Evolutionary conservation across 2,113 vertebrate species (phyloP), one percentile per base, ranked within the genome.

Genomic region (Manacus vitellinus): DNA sequence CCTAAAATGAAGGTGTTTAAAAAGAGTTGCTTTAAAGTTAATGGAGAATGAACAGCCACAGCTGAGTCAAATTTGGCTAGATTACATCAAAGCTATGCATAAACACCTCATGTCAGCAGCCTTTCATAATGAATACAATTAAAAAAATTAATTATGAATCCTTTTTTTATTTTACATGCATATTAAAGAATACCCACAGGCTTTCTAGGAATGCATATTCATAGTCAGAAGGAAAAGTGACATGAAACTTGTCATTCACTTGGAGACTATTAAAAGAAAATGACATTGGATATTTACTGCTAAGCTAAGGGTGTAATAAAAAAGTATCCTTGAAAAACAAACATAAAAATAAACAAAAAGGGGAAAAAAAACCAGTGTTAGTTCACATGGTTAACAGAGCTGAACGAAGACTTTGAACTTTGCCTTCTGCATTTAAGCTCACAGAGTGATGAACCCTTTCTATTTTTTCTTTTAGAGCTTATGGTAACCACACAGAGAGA

Each of bases 1-100:
- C 30, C 80, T 72, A 75, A 87, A 86, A 76, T 31, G 20, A 89
- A 89, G 84, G 46, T 68, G 37, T 84, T 94, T 91, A 43, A 78
- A 75, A 87, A 87, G 52, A 92, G 65, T 18, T 61, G 82, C 46
- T 72, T 95, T 84, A 35, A 84, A 95, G 58, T 78, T 78, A 92
- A 71, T 78, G 56, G 41, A 89, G 70, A 54, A 27, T 66, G 85
- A 91, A 72, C 17, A 82, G 35, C 16, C 49, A 88, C 77, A 88
- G 74, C 71, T 70, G 70, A 92, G 49, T 85, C 73, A 94, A 74
- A 82, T 89, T 65, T 84, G 74, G 62, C 54, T 75, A 66, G 35
- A 84, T 61, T 49, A 88, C 51, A 92, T 55, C 81, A 94, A 89
- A 92, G 56, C 41, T 63, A 52, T 49, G 13, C 56, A 91, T 54